These are phyloP conservation scores for Drosophila leonis DNA, from an alignment of 2,888 invertebrate genomes.

Conservation along the genomic window DNA sequence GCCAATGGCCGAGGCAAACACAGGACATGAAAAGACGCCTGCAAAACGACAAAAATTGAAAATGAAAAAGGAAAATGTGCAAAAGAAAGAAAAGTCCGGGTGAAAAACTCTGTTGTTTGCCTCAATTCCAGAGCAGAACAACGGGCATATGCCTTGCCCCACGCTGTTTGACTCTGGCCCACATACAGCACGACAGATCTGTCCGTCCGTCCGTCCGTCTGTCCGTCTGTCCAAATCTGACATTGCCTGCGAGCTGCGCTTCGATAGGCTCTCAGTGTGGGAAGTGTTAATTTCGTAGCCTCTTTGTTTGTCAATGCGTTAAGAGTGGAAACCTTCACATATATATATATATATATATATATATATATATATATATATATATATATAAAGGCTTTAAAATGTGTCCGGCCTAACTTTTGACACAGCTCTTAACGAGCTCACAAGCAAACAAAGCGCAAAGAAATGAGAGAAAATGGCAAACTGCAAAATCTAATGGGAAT, in stretches of 20 bases:
- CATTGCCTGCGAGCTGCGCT: slow-evolving; percentile 61
- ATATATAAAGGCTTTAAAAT: slow-evolving; percentile 19
- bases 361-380: neutral
- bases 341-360: neutral
- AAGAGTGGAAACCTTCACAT: slow-evolving; percentile 4
- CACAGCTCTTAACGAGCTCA: slow-evolving; percentile 33
- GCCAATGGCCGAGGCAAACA: slow-evolving; percentile 17
- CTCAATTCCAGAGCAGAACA: slow-evolving; percentile 18
- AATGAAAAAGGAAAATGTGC: slow-evolving; percentile 55
- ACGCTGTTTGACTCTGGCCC: slow-evolving; percentile 43
- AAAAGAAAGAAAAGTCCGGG: slow-evolving; percentile 35
- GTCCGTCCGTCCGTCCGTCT: slow-evolving; percentile 7
- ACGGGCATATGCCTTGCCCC: neutral
- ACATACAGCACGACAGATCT: slow-evolving; percentile 18
- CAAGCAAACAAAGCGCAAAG: slow-evolving; percentile 1
- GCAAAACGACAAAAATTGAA: slow-evolving; percentile 71
- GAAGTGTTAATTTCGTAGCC: slow-evolving; percentile 78
- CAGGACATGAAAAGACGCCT: slow-evolving; percentile 20
- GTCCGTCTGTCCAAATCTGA: slow-evolving; percentile 28
- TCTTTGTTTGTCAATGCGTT: slow-evolving; percentile 65
- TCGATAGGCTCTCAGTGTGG: slow-evolving; percentile 67
- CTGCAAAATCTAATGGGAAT: slow-evolving; percentile 39
- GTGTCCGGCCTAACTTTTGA: slow-evolving; percentile 38
- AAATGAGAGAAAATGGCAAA: slow-evolving; percentile 8
- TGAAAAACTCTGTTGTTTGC: slow-evolving; percentile 70